Conservation (phyloP, 2,888 invertebrate genomes). For the Chalcosyrphus nemorum region DNA sequence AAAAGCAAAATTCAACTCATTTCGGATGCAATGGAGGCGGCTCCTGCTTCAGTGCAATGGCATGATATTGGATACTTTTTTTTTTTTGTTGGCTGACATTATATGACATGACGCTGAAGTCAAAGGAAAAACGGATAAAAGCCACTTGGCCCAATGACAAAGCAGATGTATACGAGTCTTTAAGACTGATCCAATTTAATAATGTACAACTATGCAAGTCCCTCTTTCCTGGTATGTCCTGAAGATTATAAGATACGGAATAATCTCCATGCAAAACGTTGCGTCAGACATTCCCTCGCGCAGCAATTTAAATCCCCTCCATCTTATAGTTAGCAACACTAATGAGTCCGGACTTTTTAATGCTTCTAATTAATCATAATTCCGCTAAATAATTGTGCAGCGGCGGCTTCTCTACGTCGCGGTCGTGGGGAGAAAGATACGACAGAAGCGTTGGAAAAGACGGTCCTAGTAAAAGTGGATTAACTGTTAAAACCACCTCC, state of each 20-base stretch:
- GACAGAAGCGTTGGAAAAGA: background rate
- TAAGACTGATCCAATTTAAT: background rate
- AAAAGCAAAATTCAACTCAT: constrained; percentile 9
- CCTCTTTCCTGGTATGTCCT: too few species aligned
- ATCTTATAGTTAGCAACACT: constrained; percentile 38
- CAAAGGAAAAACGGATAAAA: background rate
- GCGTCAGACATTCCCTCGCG: background rate
- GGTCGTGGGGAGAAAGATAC: background rate
- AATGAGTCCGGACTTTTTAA: constrained; percentile 54
- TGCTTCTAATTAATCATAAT: constrained; percentile 64
- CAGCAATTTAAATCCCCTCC: background rate
- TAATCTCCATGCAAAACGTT: constrained; percentile 1
- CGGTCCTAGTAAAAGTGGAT: constrained; percentile 19
- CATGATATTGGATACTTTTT: background rate
- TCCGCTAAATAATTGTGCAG: constrained; percentile 56
- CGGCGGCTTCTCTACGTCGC: constrained; percentile 37
- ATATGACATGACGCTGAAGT: background rate
- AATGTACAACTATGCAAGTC: background rate
- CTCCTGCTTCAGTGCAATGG: background rate
- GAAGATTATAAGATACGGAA: background rate
- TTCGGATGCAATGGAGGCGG: constrained; percentile 18
- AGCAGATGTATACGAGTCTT: background rate
- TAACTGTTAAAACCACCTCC: constrained; percentile 36
- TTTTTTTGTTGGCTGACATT: background rate
- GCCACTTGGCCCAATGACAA: background rate